Evolutionary conservation across 2,113 vertebrate species (phyloP).

Genomic region (Pampusana beccarii): DNA sequence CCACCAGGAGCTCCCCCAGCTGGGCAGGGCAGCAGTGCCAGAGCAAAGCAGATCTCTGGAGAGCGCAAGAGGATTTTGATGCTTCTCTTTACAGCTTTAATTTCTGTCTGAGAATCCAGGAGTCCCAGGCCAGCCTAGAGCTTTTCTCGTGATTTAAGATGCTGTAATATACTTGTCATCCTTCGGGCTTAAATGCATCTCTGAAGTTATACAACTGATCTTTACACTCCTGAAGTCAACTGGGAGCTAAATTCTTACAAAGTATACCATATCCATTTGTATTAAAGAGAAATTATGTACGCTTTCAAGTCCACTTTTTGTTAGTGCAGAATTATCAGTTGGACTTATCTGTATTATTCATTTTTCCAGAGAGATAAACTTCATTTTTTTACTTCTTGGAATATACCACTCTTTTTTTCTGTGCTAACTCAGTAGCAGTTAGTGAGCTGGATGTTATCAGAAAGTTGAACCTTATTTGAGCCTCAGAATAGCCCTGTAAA

Average conservation of each 20-base stretch:
- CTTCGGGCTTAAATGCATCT: slow-evolving; percentile 7
- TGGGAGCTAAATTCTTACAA: slow-evolving; percentile 22
- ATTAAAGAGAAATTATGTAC: slow-evolving; percentile 22
- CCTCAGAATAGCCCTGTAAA: background rate
- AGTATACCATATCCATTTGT: slow-evolving; percentile 31
- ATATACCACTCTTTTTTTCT: background rate
- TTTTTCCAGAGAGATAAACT: background rate
- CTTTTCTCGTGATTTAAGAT: slow-evolving; percentile 26
- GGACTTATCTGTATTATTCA: background rate
- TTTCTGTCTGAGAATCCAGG: slow-evolving; percentile 45
- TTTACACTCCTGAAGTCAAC: slow-evolving; percentile 44
- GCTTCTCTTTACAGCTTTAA: slow-evolving; percentile 22
- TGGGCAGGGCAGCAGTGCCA: background rate
- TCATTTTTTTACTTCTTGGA: background rate
- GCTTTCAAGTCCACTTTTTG: slow-evolving; percentile 39
- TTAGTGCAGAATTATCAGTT: background rate
- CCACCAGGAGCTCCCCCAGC: background rate
- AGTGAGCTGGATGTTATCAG: background rate
- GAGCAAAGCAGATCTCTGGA: background rate
- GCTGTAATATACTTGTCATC: slow-evolving; percentile 38
- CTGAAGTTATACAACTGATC: slow-evolving; percentile 51
- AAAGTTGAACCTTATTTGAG: background rate
- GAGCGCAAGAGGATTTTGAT: background rate
- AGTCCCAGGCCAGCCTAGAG: background rate
- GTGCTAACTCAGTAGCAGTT: background rate